These are phyloP conservation scores for Bombyx huttoni DNA, from an alignment of 2,888 invertebrate species.

Conservation along the genomic window DNA sequence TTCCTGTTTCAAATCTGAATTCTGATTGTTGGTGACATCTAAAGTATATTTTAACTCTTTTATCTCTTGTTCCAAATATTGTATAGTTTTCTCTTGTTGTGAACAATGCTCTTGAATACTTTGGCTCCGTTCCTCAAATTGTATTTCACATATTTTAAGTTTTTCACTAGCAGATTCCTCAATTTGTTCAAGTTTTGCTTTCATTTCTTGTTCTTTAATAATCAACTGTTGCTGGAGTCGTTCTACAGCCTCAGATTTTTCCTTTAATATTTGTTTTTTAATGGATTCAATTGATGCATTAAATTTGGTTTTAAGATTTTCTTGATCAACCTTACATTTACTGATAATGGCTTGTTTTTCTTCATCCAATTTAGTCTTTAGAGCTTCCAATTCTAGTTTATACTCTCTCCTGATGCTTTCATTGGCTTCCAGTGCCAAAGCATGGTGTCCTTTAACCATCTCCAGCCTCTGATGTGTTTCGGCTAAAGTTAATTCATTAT, in stretches of 20 bases:
- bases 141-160: constrained; percentile 57
- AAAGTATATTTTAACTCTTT: constrained; percentile 42
- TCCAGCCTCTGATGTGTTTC: constrained; percentile 58
- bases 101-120: constrained; percentile 47
- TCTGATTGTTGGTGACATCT: constrained; percentile 37
- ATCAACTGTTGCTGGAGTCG: constrained; percentile 41
- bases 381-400: constrained; percentile 53
- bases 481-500: constrained; percentile 39
- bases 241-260: constrained; percentile 43
- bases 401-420: constrained; percentile 65
- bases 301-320: constrained; percentile 44
- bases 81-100: constrained; percentile 41
- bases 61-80: constrained; percentile 41
- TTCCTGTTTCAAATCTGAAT: constrained; percentile 34
- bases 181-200: constrained; percentile 59
- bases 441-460: constrained; percentile 67
- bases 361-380: constrained; percentile 57
- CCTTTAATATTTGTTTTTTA: constrained; percentile 39
- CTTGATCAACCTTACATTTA: constrained; percentile 48
- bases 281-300: constrained; percentile 38
- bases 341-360: constrained; percentile 49
- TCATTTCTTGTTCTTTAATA: constrained; percentile 50
- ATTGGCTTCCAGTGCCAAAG: constrained; percentile 61
- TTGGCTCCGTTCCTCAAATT: constrained; percentile 55
- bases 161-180: constrained; percentile 59